Percentiles rank a stretch among this genome's conserved stretches.
These are phyloP conservation scores for Rhopalosiphum maidis DNA, from an alignment of 1,140 invertebrate genomes.

Conservation along the genomic window DNA sequence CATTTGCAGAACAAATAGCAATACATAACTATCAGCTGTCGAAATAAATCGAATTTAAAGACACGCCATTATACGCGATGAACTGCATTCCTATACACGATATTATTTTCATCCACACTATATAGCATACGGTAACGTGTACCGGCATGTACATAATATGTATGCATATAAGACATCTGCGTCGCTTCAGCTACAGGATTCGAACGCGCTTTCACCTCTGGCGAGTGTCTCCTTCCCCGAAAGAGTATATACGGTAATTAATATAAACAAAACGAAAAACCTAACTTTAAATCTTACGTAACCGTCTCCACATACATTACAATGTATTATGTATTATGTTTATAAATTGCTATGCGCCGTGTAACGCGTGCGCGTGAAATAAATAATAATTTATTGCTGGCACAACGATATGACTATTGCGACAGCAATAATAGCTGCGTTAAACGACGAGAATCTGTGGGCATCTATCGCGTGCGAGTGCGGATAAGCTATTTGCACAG, in stretches of 20 bases:
- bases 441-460: not conserved
- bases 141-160: not conserved
- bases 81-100: not conserved
- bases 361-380: not conserved
- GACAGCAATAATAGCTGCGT: not conserved
- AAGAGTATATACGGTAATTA: not conserved
- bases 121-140: not conserved
- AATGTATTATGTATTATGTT: not conserved
- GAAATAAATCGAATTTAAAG: not conserved
- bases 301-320: not conserved
- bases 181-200: not conserved
- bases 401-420: not conserved
- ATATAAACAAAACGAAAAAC: not conserved
- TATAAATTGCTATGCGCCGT: not conserved
- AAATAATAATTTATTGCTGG: not conserved
- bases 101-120: not conserved
- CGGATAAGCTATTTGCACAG: not conserved
- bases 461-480: not conserved
- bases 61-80: no score
- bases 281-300: not conserved
- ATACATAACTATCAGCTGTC: not conserved
- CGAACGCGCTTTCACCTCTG: slow-evolving; percentile 8
- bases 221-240: not conserved
- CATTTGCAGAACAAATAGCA: not conserved
- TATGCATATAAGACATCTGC: not conserved